A percentile compares a stretch with the other conserved stretches of the same genome.
phyloP scores from a whole-genome alignment of 2,797 vertebrate species.

The Hephaestus fuliginosus region DNA sequence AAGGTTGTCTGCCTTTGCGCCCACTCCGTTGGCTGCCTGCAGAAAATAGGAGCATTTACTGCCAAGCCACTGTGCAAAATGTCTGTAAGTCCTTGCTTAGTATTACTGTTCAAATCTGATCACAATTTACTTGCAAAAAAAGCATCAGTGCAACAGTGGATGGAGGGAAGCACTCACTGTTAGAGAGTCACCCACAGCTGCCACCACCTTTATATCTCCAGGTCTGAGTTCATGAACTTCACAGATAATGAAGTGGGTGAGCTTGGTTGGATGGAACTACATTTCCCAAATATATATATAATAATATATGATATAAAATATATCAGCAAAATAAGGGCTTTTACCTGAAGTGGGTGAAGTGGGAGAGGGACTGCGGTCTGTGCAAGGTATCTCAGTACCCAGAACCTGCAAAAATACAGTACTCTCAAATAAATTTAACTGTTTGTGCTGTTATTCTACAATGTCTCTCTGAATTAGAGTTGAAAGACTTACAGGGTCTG shows the following conservation, averaged over 20 bases:
- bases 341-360: slow-evolving; percentile 80
- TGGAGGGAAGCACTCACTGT: slow-evolving; percentile 86
- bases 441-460: too few relatives aligned
- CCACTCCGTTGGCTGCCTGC: slow-evolving; percentile 92
- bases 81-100: neutral
- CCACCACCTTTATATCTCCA: slow-evolving; percentile 92
- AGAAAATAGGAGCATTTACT: slow-evolving; percentile 11
- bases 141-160: neutral
- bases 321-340: neutral
- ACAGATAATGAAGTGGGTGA: slow-evolving; percentile 34
- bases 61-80: neutral
- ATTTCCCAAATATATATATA: slow-evolving; percentile 3
- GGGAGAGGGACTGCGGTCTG: slow-evolving; percentile 76
- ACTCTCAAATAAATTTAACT: neutral
- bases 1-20: slow-evolving; percentile 82
- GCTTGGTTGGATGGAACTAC: neutral
- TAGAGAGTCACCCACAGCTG: slow-evolving; percentile 94
- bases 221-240: slow-evolving; percentile 92
- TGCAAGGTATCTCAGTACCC: slow-evolving; percentile 81
- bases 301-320: neutral
- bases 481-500: slow-evolving; percentile 67
- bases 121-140: neutral
- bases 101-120: neutral
- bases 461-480: neutral
- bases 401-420: slow-evolving; percentile 65